Evolutionary conservation across 2,113 vertebrate genomes (phyloP).

Genomic region (human (Homo sapiens)): DNA sequence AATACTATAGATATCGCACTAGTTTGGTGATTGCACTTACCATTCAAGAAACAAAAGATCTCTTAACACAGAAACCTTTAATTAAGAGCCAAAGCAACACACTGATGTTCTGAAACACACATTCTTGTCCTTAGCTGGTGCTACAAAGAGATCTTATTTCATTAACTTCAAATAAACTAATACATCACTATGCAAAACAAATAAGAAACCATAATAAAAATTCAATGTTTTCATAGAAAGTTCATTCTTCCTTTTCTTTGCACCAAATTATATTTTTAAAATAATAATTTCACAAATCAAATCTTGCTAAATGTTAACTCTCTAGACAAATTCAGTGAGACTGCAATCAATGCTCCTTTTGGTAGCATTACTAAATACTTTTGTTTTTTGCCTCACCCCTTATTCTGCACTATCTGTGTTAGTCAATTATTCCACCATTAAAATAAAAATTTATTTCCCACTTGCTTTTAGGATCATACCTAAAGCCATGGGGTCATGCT

Average conservation of each 20-base stretch:
- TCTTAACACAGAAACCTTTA: not conserved
- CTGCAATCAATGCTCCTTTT: not conserved
- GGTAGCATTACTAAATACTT: not conserved
- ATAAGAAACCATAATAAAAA: not conserved
- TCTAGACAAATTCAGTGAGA: not conserved
- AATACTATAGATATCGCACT: not conserved
- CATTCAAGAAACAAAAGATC: not conserved
- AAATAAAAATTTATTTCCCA: not conserved
- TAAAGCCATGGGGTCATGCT: not conserved
- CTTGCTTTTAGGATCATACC: not conserved
- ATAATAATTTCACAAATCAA: not conserved
- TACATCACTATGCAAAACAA: not conserved
- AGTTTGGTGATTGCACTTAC: not conserved
- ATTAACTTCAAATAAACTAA: not conserved
- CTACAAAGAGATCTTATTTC: not conserved
- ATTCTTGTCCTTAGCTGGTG: not conserved
- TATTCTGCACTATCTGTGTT: not conserved
- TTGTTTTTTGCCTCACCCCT: slow-evolving; percentile 21
- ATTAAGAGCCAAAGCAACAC: not conserved
- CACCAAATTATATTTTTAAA: not conserved
- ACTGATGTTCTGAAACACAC: not conserved
- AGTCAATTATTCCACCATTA: not conserved
- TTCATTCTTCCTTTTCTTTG: not conserved
- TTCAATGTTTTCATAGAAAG: not conserved
- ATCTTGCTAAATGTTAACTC: not conserved